Evolutionary conservation across 2,797 vertebrate genomes (phyloP).

Genomic region (Lepilemur ruficaudatus): DNA sequence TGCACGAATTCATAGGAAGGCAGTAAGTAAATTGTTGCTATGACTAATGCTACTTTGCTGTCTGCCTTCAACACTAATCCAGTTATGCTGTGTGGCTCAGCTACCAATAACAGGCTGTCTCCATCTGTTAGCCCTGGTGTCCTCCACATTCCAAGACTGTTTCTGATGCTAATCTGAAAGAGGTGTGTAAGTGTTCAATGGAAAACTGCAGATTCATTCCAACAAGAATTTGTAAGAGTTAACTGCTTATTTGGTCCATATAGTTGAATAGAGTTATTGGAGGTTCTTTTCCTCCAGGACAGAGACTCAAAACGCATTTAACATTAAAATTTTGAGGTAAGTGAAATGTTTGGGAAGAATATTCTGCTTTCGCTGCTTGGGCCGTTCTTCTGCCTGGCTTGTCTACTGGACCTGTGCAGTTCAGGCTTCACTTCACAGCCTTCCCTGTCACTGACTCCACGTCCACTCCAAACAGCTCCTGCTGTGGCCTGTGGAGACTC

Average conservation of each 20-base stretch:
- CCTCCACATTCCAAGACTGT: neutral
- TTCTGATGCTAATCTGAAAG: neutral
- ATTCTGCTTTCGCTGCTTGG: neutral
- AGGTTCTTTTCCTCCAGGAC: neutral
- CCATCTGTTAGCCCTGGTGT: neutral
- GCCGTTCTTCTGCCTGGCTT: neutral
- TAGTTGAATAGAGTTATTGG: neutral
- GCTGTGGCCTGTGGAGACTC: neutral
- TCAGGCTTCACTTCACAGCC: neutral
- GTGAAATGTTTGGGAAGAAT: neutral
- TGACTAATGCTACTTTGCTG: neutral
- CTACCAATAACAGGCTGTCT: neutral
- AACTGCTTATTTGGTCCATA: neutral
- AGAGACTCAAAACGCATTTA: neutral
- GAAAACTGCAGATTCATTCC: neutral
- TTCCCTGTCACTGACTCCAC: neutral
- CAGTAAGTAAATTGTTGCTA: neutral
- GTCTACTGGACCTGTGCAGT: neutral
- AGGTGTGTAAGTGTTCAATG: neutral
- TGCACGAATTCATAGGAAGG: neutral
- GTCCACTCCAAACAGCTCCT: neutral
- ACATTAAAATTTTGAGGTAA: neutral
- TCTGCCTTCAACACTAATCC: neutral
- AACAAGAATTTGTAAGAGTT: neutral
- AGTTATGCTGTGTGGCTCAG: neutral